Evolutionary conservation across 2,888 invertebrate genomes (phyloP), one percentile per base, ranked within the genome.

Genomic region (Hetaerina titia): DNA sequence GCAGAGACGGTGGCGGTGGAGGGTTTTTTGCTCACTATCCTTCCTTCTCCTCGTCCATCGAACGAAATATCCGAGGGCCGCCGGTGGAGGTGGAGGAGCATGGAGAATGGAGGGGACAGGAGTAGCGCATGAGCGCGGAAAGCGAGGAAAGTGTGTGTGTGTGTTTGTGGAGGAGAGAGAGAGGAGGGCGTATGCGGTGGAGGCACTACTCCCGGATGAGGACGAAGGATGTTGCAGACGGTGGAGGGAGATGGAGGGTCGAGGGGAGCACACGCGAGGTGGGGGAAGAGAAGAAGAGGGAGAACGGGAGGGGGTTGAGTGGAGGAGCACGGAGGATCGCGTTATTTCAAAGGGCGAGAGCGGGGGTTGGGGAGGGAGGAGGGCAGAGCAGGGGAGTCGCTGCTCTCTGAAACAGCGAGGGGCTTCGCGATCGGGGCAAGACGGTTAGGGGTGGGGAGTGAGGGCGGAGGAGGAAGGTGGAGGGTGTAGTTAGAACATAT

Each of bases 1-100:
- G 69, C 6, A 56, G 64, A 45, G 64, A 69, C 56, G 92, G 56
- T 45, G 92, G 45, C 64, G 64, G 64, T 31, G 69, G 25, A 69
- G 69, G 11, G 92, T 92, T 92, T 92, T 92, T 92, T 92, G 92
- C 90, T 64, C 64, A 64, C 13, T 25, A 11, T 25, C 92, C 19
- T 31, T 81, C 69, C n/a, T 69, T 17, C 81, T 81, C 69, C n/a
- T 69, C 92, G 92, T 92, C 92, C 92, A 92, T 92, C 92, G 92
- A 92, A 92, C 92, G 92, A 60, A 69, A 74, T 92, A 74, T 69
- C 69, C 92, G 69, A 69, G 90, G 25, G 64, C 45, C 25, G 45
- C 19, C 25, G 45, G 90, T n/a, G 89, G 58, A 15, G 63, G 60
- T 13, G 90, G 22, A 90, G 31, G 90, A 64, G 89, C 58, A 45